Conservation (phyloP, 2,888 invertebrate species). For the Polydrusus tereticollis region DNA sequence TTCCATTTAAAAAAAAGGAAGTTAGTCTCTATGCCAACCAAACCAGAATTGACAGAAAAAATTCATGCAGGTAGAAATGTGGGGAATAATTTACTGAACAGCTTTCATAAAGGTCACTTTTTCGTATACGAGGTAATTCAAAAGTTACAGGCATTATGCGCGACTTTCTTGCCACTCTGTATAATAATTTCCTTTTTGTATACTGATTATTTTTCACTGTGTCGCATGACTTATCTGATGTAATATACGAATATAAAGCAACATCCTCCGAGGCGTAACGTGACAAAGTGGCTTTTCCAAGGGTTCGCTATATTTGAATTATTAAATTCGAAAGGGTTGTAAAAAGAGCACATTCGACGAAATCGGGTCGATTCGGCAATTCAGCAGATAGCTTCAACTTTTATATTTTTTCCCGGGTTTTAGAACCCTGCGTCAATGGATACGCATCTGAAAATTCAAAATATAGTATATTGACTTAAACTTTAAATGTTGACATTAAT, state of each 20-base stretch:
- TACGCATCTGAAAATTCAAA: not conserved
- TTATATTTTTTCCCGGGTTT: not conserved
- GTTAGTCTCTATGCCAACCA: too few relatives aligned
- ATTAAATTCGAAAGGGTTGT: conserved; percentile 37
- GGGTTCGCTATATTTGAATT: conserved; percentile 25
- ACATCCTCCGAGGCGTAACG: not conserved
- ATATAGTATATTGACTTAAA: not conserved
- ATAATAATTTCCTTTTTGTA: not conserved
- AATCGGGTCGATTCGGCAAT: conserved; percentile 16
- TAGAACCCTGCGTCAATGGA: not conserved
- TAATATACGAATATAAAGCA: not conserved
- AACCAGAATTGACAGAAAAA: too few relatives aligned
- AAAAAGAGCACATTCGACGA: conserved; percentile 24
- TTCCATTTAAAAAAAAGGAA: too few relatives aligned
- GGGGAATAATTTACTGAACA: too few relatives aligned
- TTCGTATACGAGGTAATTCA: too few relatives aligned
- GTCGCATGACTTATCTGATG: not conserved
- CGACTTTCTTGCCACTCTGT: too few relatives aligned
- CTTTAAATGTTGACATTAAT: too few relatives aligned
- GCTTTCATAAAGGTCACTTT: too few relatives aligned
- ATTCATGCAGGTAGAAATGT: too few relatives aligned
- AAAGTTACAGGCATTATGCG: too few relatives aligned
- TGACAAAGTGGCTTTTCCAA: conserved; percentile 35
- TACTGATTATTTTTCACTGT: not conserved
- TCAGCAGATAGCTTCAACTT: not conserved